phyloP scores from a whole-genome alignment of 2,113 vertebrate genomes.

The Bubo scandiacus region DNA sequence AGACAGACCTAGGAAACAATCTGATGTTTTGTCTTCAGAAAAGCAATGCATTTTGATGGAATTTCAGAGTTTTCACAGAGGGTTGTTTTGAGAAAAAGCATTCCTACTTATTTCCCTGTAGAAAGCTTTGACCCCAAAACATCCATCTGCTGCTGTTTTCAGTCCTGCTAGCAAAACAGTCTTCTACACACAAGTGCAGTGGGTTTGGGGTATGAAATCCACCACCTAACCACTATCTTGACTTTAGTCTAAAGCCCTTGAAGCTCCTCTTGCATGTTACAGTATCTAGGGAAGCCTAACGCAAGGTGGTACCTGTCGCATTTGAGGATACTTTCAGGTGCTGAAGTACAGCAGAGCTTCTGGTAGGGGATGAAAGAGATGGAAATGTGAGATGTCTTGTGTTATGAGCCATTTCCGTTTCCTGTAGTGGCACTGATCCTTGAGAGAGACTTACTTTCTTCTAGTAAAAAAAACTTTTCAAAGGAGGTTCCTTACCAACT shows the following conservation, averaged over 20 bases:
- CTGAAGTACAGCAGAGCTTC: not conserved
- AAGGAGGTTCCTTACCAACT: constrained; percentile 16
- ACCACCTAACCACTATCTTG: not conserved
- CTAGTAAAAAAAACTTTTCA: not conserved
- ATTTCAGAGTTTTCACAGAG: not conserved
- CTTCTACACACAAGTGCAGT: not conserved
- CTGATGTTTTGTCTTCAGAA: not conserved
- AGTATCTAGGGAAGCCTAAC: not conserved
- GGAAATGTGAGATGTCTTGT: constrained; percentile 1
- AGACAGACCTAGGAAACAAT: not conserved
- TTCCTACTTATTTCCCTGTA: not conserved
- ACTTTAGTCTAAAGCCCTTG: not conserved
- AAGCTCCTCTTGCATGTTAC: not conserved
- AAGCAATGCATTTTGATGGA: not conserved
- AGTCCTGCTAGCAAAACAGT: not conserved
- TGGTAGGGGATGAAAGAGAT: constrained; percentile 48
- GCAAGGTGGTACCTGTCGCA: not conserved
- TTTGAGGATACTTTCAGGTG: not conserved
- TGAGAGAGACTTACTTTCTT: not conserved
- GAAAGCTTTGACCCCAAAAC: not conserved
- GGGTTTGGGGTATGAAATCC: not conserved
- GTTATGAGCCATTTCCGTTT: constrained; percentile 6
- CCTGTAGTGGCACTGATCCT: constrained; percentile 17
- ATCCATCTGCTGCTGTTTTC: not conserved
- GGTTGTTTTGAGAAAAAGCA: not conserved